Evolutionary conservation across 1,140 invertebrate species (phyloP), one percentile per base, ranked within the genome.

Genomic region (Drosophila gunungcola): DNA sequence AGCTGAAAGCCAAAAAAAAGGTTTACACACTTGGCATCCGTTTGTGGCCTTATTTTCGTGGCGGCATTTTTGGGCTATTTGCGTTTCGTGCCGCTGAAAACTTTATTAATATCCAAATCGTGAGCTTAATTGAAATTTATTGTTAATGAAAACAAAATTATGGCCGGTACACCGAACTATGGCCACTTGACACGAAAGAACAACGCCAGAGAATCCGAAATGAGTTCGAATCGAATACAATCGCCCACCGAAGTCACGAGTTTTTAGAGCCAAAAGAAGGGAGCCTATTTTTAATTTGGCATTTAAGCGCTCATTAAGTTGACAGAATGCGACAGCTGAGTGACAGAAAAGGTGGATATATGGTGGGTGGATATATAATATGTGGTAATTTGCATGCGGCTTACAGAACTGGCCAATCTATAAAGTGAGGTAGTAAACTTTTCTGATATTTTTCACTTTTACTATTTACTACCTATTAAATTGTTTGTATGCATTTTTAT

Each of bases 51-150:
- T 77, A 61, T 68, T 55, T 75, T 58, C 58, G 11, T 67, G 21
- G 42, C 36, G 9, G 68, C 34, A 38, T 54, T 76, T 80, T 73
- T 42, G 51, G 73, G 48, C 60, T 85, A 78, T 85, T 85, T 85
- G 73, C 68, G 62, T 81, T 85, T 86, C 78, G 76, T 78, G 84
- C 81, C 73, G 79, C 55, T 80, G 80, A 89, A 82, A 86, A 80
- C 86, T 83, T 82, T 86, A 83, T 86, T 86, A 86, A 86, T 73
- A 80, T 81, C 56, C 69, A 90, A 86, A 86, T 90, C 86, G 86
- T 90, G 86, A 54, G 75, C 75, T 82, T 90, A 90, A 90, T 90
- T 86, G 86, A 90, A 90, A 90, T 90, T 90, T 90, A 90, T 90
- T 86, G 82, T 88, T 90, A 90, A 90, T 83, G 76, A 83, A 80